Evolutionary conservation across 2,797 vertebrate species (phyloP).

Genomic region (Sebastolobus altivelis): DNA sequence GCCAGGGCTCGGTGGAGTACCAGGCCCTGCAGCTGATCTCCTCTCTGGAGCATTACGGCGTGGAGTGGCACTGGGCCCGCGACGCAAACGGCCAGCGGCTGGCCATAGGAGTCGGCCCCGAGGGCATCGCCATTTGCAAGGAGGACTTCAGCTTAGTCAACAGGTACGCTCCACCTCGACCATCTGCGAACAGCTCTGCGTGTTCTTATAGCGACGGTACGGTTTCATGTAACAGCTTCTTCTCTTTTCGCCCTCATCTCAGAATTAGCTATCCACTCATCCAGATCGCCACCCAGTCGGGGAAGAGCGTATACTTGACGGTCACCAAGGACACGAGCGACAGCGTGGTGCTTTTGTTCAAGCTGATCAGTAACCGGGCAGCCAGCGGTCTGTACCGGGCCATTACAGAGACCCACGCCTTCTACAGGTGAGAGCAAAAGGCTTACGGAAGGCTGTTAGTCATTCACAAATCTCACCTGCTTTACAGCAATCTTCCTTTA

Average conservation of each 20-base stretch:
- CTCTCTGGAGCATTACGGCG: slow-evolving; percentile 93
- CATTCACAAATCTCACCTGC: slow-evolving; percentile 20
- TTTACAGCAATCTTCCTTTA: background rate
- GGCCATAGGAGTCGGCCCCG: slow-evolving; percentile 95
- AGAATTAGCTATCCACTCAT: slow-evolving; percentile 97
- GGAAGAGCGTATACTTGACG: slow-evolving; percentile 96
- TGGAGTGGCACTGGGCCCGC: slow-evolving; percentile 96
- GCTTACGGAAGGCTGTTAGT: background rate
- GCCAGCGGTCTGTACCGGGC: slow-evolving; percentile 97
- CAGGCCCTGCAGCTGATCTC: slow-evolving; percentile 95
- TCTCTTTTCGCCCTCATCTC: background rate
- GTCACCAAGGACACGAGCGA: slow-evolving; percentile 95
- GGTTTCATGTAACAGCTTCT: background rate
- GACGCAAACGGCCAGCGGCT: slow-evolving; percentile 91
- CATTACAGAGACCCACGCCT: slow-evolving; percentile 97
- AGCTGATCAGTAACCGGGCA: slow-evolving; percentile 96
- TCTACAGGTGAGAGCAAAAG: slow-evolving; percentile 90
- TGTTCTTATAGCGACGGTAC: background rate
- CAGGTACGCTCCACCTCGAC: slow-evolving; percentile 80
- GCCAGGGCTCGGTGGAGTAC: slow-evolving; percentile 93
- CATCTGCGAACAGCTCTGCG: background rate
- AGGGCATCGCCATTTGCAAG: slow-evolving; percentile 95
- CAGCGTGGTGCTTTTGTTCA: slow-evolving; percentile 95
- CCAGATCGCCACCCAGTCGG: slow-evolving; percentile 98
- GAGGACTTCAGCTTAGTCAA: slow-evolving; percentile 94